These are phyloP conservation scores for Sycobia sp. DNA, from an alignment of 1,140 invertebrate genomes.

Conservation along the genomic window DNA sequence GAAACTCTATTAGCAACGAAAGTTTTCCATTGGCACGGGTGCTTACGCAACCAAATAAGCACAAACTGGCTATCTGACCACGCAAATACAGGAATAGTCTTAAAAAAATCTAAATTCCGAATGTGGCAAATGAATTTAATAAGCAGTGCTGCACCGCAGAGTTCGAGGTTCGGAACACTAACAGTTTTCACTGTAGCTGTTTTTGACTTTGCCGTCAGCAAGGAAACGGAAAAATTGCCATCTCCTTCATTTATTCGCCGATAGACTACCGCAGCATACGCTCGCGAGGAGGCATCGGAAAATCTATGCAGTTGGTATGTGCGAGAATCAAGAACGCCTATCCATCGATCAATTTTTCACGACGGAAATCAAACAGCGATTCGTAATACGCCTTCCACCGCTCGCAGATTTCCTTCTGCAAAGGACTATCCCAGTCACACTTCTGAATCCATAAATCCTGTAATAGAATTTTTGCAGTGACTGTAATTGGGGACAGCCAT, in stretches of 20 bases:
- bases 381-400: neutral
- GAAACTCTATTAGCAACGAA: too few relatives aligned
- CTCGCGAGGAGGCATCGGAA: too few relatives aligned
- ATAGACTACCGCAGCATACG: too few relatives aligned
- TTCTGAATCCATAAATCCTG: constrained; percentile 7
- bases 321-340: neutral
- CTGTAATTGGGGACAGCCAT: constrained; percentile 3
- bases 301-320: neutral
- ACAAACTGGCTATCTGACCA: constrained; percentile 6
- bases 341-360: neutral
- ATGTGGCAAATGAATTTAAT: neutral
- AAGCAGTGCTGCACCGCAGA: neutral
- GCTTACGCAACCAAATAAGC: neutral
- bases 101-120: neutral
- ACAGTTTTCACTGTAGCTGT: neutral
- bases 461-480: constrained; percentile 24
- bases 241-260: neutral
- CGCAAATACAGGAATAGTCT: neutral
- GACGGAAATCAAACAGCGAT: neutral
- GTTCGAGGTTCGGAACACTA: too few relatives aligned
- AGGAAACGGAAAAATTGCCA: neutral
- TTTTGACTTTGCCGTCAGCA: neutral
- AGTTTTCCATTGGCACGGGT: too few relatives aligned
- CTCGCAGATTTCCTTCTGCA: neutral
- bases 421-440: neutral